Base-by-base conservation (phyloP, 2,113 vertebrate genomes). In the Eudyptes chrysolophus region DNA sequence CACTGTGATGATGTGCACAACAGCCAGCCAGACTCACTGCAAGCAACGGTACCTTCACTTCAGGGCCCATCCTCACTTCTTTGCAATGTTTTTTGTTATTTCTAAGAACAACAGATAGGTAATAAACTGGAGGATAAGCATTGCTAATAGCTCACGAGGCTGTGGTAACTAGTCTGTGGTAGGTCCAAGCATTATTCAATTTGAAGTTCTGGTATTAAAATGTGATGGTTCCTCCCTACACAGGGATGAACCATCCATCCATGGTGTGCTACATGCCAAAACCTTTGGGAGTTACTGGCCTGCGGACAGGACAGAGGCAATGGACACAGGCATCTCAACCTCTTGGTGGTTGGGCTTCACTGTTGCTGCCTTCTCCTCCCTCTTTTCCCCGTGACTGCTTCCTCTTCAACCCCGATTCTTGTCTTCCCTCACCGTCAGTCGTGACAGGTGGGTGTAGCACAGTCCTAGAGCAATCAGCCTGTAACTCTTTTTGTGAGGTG, bases 41-140 rank as follows among this genome's bases (percentile, higher is more conserved):
- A 57, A 60, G 22, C 38, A n/a, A 9, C 0, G 0, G 26, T 2
- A 15, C 57, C 51, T 38, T 44, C 70, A 13, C 14, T 34, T 34
- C 19, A 17, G 51, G 42, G 51, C 20, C 57, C 40, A 51, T 22
- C 42, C 55, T 46, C 60, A 7, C 30, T n/a, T 62, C 54, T 80
- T 74, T 80, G 44, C 58, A 18, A 9, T 17, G 49, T 0, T 48
- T 58, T 78, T 57, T 69, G 19, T 71, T 82, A 40, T 12, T 71
- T 61, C 25, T n/a, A 8, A 58, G 24, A 76, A 58, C 16, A 12
- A 54, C 55, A 26, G 30, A 29, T 1, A 14, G 10, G 27, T 30
- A 52, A 57, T 16, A 30, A 80, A 38, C 27, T 22, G 12, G 51
- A 64, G 69, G 69, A 18, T 10, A 66, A 61, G 22, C 55, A 9